Conservation (phyloP, 2,113 vertebrate genomes). For the Oryzias woworae region DNA sequence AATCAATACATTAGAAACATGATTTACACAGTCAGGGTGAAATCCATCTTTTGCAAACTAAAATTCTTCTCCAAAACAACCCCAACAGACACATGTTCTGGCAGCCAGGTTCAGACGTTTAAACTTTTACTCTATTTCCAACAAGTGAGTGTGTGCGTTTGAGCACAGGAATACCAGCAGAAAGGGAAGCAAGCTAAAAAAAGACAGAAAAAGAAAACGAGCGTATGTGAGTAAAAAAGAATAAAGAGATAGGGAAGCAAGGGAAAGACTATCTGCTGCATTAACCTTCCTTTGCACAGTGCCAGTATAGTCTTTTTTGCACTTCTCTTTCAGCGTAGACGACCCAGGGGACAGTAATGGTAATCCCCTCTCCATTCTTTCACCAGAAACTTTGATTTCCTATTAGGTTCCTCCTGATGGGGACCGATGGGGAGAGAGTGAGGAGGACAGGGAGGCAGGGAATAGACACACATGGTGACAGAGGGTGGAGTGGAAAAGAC, state of each 20-base stretch:
- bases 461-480: slow-evolving; percentile 36
- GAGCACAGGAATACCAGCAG: slow-evolving; percentile 22
- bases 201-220: slow-evolving; percentile 19
- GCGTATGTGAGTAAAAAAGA: slow-evolving; percentile 40
- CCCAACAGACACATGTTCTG: slow-evolving; percentile 36
- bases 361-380: slow-evolving; percentile 95
- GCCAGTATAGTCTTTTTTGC: slow-evolving; percentile 84
- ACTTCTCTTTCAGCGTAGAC: slow-evolving; percentile 96
- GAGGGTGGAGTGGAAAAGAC: slow-evolving; percentile 8
- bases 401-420: slow-evolving; percentile 99
- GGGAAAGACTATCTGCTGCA: slow-evolving; percentile 97
- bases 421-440: slow-evolving; percentile 69
- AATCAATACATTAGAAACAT: slow-evolving; percentile 67
- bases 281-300: slow-evolving; percentile 90
- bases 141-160: slow-evolving; percentile 17
- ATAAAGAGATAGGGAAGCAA: slow-evolving; percentile 59
- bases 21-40: slow-evolving; percentile 50
- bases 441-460: slow-evolving; percentile 31
- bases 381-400: slow-evolving; percentile 96
- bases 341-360: slow-evolving; percentile 97
- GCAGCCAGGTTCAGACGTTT: background rate
- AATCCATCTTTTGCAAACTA: too few relatives aligned
- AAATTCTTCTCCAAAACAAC: background rate
- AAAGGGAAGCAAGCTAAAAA: slow-evolving; percentile 27
- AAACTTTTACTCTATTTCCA: background rate